Evolutionary conservation across 64 coral and sea anemone genomes (phyloP).

Genomic region (Montipora sp.): DNA sequence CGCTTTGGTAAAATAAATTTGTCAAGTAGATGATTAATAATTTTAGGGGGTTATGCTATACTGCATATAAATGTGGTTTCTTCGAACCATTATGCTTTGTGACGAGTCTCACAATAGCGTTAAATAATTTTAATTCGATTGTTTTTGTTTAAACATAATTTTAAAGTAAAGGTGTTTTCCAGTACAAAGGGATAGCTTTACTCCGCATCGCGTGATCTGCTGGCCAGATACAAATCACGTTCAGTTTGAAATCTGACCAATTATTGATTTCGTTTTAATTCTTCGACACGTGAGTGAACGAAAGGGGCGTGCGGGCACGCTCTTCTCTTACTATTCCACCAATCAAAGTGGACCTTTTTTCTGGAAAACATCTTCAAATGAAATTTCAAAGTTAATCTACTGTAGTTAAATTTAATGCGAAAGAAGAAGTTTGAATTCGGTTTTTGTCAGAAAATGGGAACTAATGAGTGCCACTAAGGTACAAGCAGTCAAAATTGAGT

Average conservation of each 20-base stretch:
- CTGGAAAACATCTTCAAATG: not conserved
- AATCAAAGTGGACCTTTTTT: not conserved
- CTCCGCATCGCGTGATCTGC: slow-evolving; percentile 22
- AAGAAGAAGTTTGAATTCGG: too few species aligned
- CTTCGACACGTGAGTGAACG: not conserved
- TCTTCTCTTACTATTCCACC: not conserved
- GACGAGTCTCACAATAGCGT: not conserved
- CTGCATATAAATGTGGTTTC: not conserved
- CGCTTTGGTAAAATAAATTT: slow-evolving; percentile 29
- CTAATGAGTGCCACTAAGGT: too few species aligned
- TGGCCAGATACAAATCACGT: slow-evolving; percentile 43
- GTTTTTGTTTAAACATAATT: not conserved
- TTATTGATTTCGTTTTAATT: not conserved
- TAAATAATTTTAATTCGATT: not conserved
- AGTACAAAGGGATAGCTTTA: not conserved
- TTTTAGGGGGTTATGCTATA: not conserved
- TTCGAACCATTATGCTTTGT: slow-evolving; percentile 3
- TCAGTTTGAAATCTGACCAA: not conserved
- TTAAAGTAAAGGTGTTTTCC: not conserved
- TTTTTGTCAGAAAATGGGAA: too few species aligned
- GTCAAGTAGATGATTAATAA: not conserved
- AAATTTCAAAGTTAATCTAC: not conserved
- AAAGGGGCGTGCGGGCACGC: slow-evolving; percentile 22
- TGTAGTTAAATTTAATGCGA: not conserved
- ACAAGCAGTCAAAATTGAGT: too few species aligned